phyloP scores from a whole-genome alignment of 2,888 invertebrate genomes.

The Lithophane socia region DNA sequence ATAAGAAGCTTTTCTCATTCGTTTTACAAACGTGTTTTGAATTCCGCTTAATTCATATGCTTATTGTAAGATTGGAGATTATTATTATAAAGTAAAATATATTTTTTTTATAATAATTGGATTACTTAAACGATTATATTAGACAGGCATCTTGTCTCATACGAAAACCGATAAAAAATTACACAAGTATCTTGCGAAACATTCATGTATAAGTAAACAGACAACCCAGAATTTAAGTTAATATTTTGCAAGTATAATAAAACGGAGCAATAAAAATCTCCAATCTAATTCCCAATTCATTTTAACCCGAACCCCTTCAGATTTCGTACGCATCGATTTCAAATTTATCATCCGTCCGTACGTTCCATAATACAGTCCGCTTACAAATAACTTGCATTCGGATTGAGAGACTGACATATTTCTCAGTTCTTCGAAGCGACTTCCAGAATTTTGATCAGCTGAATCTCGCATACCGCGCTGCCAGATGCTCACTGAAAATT shows the following conservation, averaged over 20 bases:
- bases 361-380: conserved; percentile 71
- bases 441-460: conserved; percentile 89
- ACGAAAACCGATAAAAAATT: background rate
- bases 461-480: conserved; percentile 87
- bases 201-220: conserved; percentile 32
- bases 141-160: background rate
- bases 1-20: too few relatives aligned
- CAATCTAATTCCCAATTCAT: conserved; percentile 63
- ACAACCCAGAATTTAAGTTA: conserved; percentile 25
- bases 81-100: background rate
- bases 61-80: background rate
- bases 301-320: conserved; percentile 58
- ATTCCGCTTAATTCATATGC: background rate
- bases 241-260: conserved; percentile 46
- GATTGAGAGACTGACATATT: conserved; percentile 88
- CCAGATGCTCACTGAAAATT: conserved; percentile 89
- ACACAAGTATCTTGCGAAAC: conserved; percentile 1
- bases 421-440: conserved; percentile 86
- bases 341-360: conserved; percentile 66
- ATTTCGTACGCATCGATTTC: conserved; percentile 67
- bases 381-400: conserved; percentile 80
- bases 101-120: background rate
- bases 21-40: background rate
- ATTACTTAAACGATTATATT: background rate
- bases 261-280: conserved; percentile 53